Evolutionary conservation across 2,888 invertebrate species (phyloP).

Genomic region (Orthonychiurus folsomi): DNA sequence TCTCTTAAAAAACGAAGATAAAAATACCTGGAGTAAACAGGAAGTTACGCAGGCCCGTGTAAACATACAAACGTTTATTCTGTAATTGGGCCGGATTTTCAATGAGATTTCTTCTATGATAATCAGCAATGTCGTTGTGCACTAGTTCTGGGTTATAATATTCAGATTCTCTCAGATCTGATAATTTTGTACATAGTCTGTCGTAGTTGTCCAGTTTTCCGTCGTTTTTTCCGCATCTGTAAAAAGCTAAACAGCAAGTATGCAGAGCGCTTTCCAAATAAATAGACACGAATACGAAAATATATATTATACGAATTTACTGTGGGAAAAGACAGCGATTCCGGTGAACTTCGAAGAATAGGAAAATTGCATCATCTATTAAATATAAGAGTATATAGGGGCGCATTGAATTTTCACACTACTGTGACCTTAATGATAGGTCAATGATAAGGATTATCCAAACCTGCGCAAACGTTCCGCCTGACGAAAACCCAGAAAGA

Average conservation of each 20-base stretch:
- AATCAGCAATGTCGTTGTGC: conserved; percentile 28
- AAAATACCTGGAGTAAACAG: conserved; percentile 33
- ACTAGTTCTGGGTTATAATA: conserved; percentile 28
- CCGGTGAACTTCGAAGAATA: conserved; percentile 36
- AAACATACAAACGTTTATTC: conserved; percentile 35
- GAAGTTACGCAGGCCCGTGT: conserved; percentile 28
- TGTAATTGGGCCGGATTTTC: conserved; percentile 32
- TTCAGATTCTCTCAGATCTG: conserved; percentile 7
- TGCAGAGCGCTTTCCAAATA: neutral
- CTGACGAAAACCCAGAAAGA: conserved; percentile 36
- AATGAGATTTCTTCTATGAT: conserved; percentile 26
- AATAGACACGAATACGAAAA: neutral
- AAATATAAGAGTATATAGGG: no score
- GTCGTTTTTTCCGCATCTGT: conserved; percentile 35
- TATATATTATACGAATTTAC: conserved; percentile 17
- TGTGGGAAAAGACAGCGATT: conserved; percentile 37
- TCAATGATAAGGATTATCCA: no score
- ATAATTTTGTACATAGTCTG: conserved; percentile 30
- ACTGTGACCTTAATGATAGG: no score
- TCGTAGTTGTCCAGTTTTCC: conserved; percentile 34
- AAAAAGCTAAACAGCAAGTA: conserved; percentile 38
- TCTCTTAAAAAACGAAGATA: neutral
- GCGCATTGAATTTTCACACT: no score
- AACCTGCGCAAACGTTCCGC: conserved; percentile 38
- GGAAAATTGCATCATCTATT: conserved; percentile 36